These are phyloP conservation scores for Bellardia pandia DNA, from an alignment of 2,888 invertebrate species.

Conservation along the genomic window DNA sequence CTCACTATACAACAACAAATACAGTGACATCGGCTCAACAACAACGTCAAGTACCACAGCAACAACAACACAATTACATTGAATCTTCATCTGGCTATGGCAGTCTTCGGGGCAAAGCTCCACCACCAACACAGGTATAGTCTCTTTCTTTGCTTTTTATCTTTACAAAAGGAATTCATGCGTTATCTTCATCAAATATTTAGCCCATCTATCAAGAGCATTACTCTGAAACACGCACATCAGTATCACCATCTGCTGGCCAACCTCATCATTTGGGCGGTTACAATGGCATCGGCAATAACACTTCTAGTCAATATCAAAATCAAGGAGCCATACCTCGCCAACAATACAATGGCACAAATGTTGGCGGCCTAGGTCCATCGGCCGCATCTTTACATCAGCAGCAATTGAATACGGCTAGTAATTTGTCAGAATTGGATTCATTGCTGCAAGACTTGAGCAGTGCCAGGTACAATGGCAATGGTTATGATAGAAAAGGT, in stretches of 20 bases:
- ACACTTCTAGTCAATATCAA: slow-evolving; percentile 78
- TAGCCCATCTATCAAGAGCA: slow-evolving; percentile 82
- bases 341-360: slow-evolving; percentile 75
- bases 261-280: slow-evolving; percentile 60
- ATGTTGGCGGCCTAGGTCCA: slow-evolving; percentile 27
- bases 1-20: slow-evolving; percentile 72
- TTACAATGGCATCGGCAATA: slow-evolving; percentile 69
- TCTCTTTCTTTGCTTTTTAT: slow-evolving; percentile 28
- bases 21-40: slow-evolving; percentile 82
- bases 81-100: slow-evolving; percentile 87
- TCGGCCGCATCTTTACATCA: slow-evolving; percentile 43
- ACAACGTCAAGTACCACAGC: slow-evolving; percentile 73
- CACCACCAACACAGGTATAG: slow-evolving; percentile 67
- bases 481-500: slow-evolving; percentile 84
- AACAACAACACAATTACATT: slow-evolving; percentile 76
- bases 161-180: background rate
- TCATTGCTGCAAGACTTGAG: slow-evolving; percentile 96
- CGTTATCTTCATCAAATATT: slow-evolving; percentile 24
- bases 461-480: slow-evolving; percentile 88
- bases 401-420: slow-evolving; percentile 82
- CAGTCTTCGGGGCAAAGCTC: slow-evolving; percentile 89
- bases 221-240: slow-evolving; percentile 80
- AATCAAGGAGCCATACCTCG: slow-evolving; percentile 80
- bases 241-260: slow-evolving; percentile 75
- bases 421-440: slow-evolving; percentile 95